phyloP scores from a whole-genome alignment of 2,888 invertebrate genomes.

The Xylophagus ater region DNA sequence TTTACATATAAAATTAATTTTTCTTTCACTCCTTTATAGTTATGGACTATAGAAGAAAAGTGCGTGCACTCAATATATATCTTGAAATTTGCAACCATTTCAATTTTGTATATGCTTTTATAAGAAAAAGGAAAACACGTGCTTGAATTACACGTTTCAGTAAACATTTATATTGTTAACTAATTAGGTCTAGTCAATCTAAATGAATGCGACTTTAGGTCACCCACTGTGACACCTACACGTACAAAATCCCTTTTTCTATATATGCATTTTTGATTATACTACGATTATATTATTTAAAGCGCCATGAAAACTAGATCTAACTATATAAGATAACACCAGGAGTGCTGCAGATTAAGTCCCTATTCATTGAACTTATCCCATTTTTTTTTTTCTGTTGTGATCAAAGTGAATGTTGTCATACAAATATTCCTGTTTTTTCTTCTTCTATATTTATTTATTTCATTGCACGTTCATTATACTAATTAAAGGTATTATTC shows the following conservation, averaged over 20 bases:
- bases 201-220: too few species aligned
- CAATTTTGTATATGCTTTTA: slow-evolving; percentile 3
- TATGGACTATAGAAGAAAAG: neutral
- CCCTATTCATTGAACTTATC: slow-evolving; percentile 6
- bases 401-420: too few species aligned
- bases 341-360: slow-evolving; percentile 9
- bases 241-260: too few species aligned
- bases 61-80: slow-evolving; percentile 2
- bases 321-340: too few species aligned
- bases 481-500: slow-evolving; percentile 10
- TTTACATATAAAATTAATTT: too few species aligned
- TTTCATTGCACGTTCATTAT: neutral
- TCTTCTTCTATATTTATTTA: neutral
- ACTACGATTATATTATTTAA: too few species aligned
- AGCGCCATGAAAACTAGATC: too few species aligned
- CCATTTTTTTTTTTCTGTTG: too few species aligned
- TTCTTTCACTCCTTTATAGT: too few species aligned
- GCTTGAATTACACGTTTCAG: slow-evolving; percentile 16
- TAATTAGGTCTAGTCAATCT: slow-evolving; percentile 14
- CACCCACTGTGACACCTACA: slow-evolving; percentile 9
- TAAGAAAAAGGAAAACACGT: slow-evolving; percentile 9
- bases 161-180: slow-evolving; percentile 13
- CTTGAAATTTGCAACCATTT: neutral
- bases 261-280: too few species aligned
- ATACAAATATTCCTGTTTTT: too few species aligned